These are phyloP conservation scores for Ailurus styani DNA, from an alignment of 2,113 vertebrate species.

Conservation along the genomic window DNA sequence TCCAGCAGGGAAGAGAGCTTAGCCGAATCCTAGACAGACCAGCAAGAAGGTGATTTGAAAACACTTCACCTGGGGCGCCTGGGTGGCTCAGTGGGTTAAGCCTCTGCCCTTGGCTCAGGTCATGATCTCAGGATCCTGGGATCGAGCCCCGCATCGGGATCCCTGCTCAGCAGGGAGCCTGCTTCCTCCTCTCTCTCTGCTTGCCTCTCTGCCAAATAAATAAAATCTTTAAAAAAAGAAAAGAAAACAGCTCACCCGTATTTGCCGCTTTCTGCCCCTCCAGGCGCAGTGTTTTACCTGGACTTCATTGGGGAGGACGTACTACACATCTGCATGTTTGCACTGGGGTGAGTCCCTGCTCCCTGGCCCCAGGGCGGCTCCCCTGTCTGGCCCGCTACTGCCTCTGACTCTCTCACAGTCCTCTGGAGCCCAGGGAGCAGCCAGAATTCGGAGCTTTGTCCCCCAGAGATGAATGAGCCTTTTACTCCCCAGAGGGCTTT, in stretches of 20 bases:
- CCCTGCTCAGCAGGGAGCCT: too few species aligned
- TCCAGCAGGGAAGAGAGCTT: not conserved
- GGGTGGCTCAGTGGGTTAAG: too few species aligned
- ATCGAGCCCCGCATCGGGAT: too few species aligned
- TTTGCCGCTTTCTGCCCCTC: not conserved
- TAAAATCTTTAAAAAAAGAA: too few species aligned
- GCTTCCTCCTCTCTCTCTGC: too few species aligned
- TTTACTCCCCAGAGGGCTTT: not conserved
- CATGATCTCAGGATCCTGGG: too few species aligned
- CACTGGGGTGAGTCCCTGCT: conserved; percentile 89
- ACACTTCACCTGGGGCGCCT: too few species aligned
- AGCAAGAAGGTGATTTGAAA: not conserved
- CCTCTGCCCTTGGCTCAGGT: too few species aligned
- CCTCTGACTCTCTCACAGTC: not conserved
- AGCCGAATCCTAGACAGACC: not conserved
- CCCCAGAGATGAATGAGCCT: not conserved
- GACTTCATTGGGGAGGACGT: conserved; percentile 90
- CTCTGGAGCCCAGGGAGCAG: not conserved
- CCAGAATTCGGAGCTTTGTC: not conserved
- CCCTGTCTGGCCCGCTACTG: rapidly evolving
- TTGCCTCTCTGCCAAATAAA: too few species aligned
- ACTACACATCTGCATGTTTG: conserved; percentile 95
- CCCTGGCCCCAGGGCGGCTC: rapidly evolving
- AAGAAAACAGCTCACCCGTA: not conserved
- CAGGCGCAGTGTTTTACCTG: conserved; percentile 94